Conservation (phyloP, 2,888 invertebrate genomes). For the Penaeus monodon region DNA sequence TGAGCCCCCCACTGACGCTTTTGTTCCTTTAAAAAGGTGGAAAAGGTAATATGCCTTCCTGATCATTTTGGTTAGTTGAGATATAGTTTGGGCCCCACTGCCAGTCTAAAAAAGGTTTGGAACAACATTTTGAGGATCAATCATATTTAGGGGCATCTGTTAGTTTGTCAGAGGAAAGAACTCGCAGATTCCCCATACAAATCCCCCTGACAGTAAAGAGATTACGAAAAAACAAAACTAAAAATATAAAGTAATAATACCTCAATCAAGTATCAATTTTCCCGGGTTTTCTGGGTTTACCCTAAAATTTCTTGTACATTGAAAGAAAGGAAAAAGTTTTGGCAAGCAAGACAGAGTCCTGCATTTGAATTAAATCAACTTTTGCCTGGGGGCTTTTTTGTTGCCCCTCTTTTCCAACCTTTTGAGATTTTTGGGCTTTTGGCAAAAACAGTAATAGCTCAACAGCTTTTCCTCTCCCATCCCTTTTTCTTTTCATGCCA, state of each 20-base stretch:
- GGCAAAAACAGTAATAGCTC: neutral
- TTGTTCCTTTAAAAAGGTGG: neutral
- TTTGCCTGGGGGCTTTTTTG: constrained; percentile 30
- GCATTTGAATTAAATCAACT: constrained; percentile 31
- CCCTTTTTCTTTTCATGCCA: constrained; percentile 17
- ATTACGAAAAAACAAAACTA: constrained; percentile 19
- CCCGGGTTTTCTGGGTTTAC: neutral
- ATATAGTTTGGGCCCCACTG: constrained; percentile 12
- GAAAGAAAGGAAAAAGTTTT: constrained; percentile 16
- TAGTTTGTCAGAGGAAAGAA: constrained; percentile 22
- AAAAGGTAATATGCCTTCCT: constrained; percentile 8
- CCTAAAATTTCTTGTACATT: neutral
- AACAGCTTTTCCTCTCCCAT: neutral
- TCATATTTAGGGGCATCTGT: neutral
- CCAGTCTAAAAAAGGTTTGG: constrained; percentile 5
- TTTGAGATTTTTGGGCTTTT: constrained; percentile 15
- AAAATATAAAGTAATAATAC: constrained; percentile 28
- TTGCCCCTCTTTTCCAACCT: neutral
- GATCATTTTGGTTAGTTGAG: constrained; percentile 5
- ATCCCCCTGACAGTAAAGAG: constrained; percentile 21
- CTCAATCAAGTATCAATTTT: constrained; percentile 10
- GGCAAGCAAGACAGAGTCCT: neutral
- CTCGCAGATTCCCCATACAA: constrained; percentile 37
- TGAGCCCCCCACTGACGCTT: neutral
- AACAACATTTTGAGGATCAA: neutral